Base-by-base conservation (phyloP, 2,888 invertebrate species). In the Dasysyrphus albostriatus region DNA sequence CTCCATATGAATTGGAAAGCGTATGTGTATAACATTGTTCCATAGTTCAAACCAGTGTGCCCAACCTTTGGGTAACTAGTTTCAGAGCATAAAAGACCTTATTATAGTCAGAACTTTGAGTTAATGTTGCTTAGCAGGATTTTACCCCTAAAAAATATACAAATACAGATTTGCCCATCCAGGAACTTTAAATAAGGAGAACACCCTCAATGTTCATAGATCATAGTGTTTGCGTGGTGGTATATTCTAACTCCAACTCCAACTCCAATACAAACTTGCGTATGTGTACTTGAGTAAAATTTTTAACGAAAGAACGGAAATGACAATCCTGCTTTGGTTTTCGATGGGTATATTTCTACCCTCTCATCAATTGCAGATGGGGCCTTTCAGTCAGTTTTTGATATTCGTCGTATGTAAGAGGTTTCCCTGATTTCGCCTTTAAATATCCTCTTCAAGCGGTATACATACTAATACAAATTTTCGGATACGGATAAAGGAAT, bases 321-420 rank as follows among this genome's bases (percentile, higher is more conserved):
- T 49, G 37, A 74, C 51, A 74, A 73, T 73, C 56, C 61, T 63
- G 74, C 19, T 49, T 49, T 65, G 39, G 37, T 65, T 72, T 76
- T 74, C 67, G 58, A 69, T 37, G 58, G 51, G 59, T 76, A 84
- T 51, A 80, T 54, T 67, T 81, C 58, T 72, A 76, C 76, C 84
- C 72, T 76, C 80, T 72, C 24, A 67, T 79, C 58, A 19, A 34
- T 19, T 73, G 54, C 44, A 65, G 79, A 78, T 82, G 81, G 69
- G 76, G 54, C 58, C 70, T 78, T 91, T 92, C 92, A 93, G 93
- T 93, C 91, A 91, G 90, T 91, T 91, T 92, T 92, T 91, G 92
- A 91, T 92, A 90, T 91, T 91, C 92, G 92, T 91, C 92, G 92
- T 91, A 92, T 92, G 92, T 91, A 91, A 82, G 73, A 85, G 84